Evolutionary conservation across 2,113 vertebrate genomes (phyloP).

Genomic region (Sinocyclocheilus anophthalmus): DNA sequence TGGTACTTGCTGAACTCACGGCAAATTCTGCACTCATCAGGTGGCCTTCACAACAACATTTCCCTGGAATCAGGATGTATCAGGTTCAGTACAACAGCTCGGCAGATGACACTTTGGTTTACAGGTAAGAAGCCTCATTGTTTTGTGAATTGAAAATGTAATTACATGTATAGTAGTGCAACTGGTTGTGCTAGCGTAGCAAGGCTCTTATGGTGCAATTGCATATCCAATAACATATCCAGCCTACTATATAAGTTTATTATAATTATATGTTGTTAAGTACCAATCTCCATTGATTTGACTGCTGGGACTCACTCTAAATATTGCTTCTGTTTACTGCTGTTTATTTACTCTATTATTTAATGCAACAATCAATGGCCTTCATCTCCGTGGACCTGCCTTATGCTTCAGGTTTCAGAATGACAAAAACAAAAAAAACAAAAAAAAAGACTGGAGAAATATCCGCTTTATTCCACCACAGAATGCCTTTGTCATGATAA

Average conservation of each 20-base stretch:
- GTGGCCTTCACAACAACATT: constrained; percentile 84
- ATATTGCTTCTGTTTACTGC: background rate
- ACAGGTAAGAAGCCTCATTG: constrained; percentile 79
- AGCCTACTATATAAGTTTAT: background rate
- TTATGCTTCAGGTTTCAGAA: background rate
- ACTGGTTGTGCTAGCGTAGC: background rate
- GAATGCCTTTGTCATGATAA: constrained; percentile 37
- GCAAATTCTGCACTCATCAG: constrained; percentile 88
- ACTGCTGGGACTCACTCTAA: background rate
- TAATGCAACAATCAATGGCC: background rate
- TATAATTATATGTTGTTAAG: background rate
- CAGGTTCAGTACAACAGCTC: constrained; percentile 98
- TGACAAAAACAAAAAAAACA: background rate
- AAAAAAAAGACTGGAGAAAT: background rate
- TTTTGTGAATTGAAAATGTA: background rate
- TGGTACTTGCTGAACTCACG: constrained; percentile 85
- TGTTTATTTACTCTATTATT: background rate
- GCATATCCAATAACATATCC: background rate
- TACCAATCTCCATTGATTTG: background rate
- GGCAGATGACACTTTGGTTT: constrained; percentile 86
- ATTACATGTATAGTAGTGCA: background rate
- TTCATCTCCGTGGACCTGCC: background rate
- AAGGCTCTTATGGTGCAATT: background rate
- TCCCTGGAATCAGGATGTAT: constrained; percentile 86
- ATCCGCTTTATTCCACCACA: background rate